These are phyloP conservation scores for Dryas iulia DNA, from an alignment of 1,140 invertebrate species.

Conservation along the genomic window DNA sequence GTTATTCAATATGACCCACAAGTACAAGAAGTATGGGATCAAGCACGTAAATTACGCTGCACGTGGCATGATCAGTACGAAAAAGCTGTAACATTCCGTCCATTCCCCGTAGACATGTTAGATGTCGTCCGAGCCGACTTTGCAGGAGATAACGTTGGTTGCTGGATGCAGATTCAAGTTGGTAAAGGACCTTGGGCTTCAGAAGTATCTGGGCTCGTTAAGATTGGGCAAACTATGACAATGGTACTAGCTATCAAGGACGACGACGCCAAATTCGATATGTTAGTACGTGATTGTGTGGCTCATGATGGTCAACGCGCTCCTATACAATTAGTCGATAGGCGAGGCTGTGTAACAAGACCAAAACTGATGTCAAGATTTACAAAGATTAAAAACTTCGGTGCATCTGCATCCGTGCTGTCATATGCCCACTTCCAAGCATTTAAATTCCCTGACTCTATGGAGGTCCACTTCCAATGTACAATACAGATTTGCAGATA, in stretches of 20 bases:
- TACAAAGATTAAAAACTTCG: constrained; percentile 97
- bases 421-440: constrained; percentile 97
- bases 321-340: constrained; percentile 96
- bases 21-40: constrained; percentile 98
- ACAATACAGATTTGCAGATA: constrained; percentile 97
- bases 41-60: constrained; percentile 94
- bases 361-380: constrained; percentile 96
- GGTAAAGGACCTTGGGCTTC: constrained; percentile 97
- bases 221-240: constrained; percentile 98
- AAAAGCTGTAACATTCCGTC: constrained; percentile 96
- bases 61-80: constrained; percentile 98
- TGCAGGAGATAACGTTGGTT: constrained; percentile 96
- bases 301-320: constrained; percentile 96
- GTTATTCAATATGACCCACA: constrained; percentile 96
- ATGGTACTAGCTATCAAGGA: constrained; percentile 98
- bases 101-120: constrained; percentile 97
- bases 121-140: constrained; percentile 96
- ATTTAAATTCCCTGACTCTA: constrained; percentile 97
- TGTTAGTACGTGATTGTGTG: constrained; percentile 96
- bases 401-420: constrained; percentile 93
- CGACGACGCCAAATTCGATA: constrained; percentile 97
- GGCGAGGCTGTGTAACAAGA: constrained; percentile 94
- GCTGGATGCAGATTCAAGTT: constrained; percentile 97
- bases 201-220: constrained; percentile 95
- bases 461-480: constrained; percentile 98